phyloP scores from a whole-genome alignment of 2,797 vertebrate genomes.

The Scleropages formosus region DNA sequence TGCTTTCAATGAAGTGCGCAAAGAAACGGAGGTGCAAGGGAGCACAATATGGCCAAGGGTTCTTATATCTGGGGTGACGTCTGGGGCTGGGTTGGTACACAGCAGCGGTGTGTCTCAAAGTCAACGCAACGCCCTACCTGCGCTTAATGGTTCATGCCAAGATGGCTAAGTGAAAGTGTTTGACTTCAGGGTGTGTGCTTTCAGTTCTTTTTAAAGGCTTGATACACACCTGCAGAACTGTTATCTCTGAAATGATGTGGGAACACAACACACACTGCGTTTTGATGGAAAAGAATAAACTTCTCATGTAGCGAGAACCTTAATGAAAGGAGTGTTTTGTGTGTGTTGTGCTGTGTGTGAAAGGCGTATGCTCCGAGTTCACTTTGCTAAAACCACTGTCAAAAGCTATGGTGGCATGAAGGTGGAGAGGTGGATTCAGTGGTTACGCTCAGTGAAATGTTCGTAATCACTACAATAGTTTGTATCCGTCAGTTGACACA shows the following conservation, averaged over 20 bases:
- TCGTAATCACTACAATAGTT: too few species aligned
- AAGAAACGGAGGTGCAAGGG: slow-evolving; percentile 25
- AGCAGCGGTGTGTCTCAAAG: slow-evolving; percentile 36
- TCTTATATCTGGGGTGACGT: slow-evolving; percentile 57
- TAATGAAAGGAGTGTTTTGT: slow-evolving; percentile 11
- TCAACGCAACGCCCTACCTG: not conserved
- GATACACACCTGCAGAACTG: slow-evolving; percentile 31
- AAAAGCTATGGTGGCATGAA: not conserved
- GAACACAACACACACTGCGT: slow-evolving; percentile 5
- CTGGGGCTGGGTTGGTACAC: slow-evolving; percentile 12
- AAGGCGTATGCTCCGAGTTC: slow-evolving; percentile 8
- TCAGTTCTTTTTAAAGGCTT: slow-evolving; percentile 38
- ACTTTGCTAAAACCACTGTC: not conserved
- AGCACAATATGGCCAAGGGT: not conserved
- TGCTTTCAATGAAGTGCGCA: not conserved
- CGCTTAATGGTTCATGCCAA: slow-evolving; percentile 26
- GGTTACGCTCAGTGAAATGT: too few species aligned
- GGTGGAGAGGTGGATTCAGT: not conserved
- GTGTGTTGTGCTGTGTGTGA: slow-evolving; percentile 8
- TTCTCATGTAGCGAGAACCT: not conserved
- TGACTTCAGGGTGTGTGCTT: slow-evolving; percentile 57
- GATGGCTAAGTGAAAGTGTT: slow-evolving; percentile 50
- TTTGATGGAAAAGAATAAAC: not conserved
- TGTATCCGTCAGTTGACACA: too few species aligned
- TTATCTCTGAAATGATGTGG: slow-evolving; percentile 37